Base-by-base conservation (phyloP, 2,888 invertebrate genomes). In the Tuberolachnus salignus region DNA sequence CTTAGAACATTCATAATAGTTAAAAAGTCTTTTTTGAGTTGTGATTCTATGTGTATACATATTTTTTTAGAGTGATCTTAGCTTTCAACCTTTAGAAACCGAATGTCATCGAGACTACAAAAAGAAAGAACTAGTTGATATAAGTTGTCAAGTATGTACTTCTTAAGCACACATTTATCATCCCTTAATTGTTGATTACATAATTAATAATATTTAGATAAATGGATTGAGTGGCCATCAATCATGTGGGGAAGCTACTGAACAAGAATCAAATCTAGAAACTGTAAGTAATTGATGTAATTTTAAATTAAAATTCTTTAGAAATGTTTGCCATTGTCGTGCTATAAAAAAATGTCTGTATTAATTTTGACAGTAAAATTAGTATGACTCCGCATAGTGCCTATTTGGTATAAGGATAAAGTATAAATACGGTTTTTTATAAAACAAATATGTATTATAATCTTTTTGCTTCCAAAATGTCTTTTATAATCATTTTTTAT, bases 221-320 rank as follows among this genome's bases (percentile, higher is more conserved):
- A 78, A 78, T 78, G 67, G 78, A 14, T 10, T 69, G 1, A 78
- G 67, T 51, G 78, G 67, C 51, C 78, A 78, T 59, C 78, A 69
- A 10, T 78, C 78, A 3, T 78, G 57, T 69, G 78, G 69, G 6
- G 78, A 78, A 21, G 78, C 59, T 44, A 78, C 78, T 21, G 78
- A 78, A 78, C 78, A 67, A 69, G 78, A 78, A 61, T 78, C 78
- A 59, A 78, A 78, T 51, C 69, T 78, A 61, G 78, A 78, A 69
- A 78, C 78, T 49, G 78, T 78, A 61, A 49, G 78, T 78, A 34
- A 63, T 44, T 44, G 13, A 51, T 34, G 34, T 34, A 34, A 3
- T 34, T 34, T 3, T 34, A 34, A 34, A 34, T 34, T 34, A n/a
- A n/a, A n/a, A n/a, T n/a, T n/a, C n/a, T n/a, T n/a, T n/a, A n/a